Conservation (phyloP, 2,113 vertebrate genomes). For the Poeciliopsis occidentalis region DNA sequence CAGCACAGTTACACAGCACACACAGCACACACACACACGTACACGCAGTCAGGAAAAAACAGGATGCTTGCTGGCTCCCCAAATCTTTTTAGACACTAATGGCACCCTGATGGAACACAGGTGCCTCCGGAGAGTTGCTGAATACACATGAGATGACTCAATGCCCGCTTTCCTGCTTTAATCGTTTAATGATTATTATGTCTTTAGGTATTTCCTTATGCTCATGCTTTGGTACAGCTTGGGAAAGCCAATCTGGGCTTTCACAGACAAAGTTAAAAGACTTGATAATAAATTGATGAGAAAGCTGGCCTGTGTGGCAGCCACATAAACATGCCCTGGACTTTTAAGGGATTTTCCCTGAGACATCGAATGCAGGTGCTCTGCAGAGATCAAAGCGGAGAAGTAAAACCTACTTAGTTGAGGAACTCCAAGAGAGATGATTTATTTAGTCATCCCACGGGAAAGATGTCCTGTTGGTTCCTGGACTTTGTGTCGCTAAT, state of each 20-base stretch:
- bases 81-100: constrained; percentile 70
- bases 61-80: constrained; percentile 67
- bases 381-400: constrained; percentile 72
- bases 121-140: constrained; percentile 67
- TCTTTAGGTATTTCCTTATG: constrained; percentile 68
- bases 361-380: constrained; percentile 79
- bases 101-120: constrained; percentile 73
- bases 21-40: constrained; percentile 19
- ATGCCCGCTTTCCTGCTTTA: constrained; percentile 57
- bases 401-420: constrained; percentile 61
- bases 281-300: constrained; percentile 71
- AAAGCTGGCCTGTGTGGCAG: constrained; percentile 60
- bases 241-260: constrained; percentile 39
- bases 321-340: constrained; percentile 68
- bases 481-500: constrained; percentile 47
- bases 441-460: constrained; percentile 64
- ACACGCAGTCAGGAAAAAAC: constrained; percentile 48
- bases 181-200: constrained; percentile 78
- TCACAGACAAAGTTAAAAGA: constrained; percentile 57
- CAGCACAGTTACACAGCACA: constrained; percentile 24
- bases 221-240: constrained; percentile 38
- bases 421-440: constrained; percentile 59
- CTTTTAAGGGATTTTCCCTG: constrained; percentile 78
- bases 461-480: constrained; percentile 64
- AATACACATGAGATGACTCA: constrained; percentile 69